Percentiles rank a stretch among this genome's conserved stretches.
phyloP scores from a whole-genome alignment of 2,113 vertebrate species.

The Hucho hucho region DNA sequence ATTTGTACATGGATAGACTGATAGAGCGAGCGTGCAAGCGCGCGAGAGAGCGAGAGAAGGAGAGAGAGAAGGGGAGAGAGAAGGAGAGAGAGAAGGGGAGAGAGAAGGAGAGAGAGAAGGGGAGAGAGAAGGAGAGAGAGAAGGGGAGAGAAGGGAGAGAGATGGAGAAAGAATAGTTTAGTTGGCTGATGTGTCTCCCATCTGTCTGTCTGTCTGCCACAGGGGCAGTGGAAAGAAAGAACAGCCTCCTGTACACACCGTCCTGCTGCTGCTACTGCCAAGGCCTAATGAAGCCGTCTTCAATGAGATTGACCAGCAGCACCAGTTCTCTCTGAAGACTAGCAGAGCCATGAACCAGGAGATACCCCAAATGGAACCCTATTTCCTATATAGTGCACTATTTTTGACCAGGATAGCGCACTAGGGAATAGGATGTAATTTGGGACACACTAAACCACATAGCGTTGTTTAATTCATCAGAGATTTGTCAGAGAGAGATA shows the following conservation, averaged over 20 bases:
- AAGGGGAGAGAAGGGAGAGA: not conserved
- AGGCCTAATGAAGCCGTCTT: slow-evolving; percentile 21
- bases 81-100: slow-evolving; percentile 16
- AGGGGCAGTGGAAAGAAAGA: slow-evolving; percentile 22
- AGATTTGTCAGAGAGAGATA: not conserved
- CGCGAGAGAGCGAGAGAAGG: too few species aligned
- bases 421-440: too few species aligned
- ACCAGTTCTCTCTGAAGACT: too few species aligned
- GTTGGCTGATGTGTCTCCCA: slow-evolving; percentile 33
- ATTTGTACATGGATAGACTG: too few species aligned
- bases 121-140: not conserved
- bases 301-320: slow-evolving; percentile 13
- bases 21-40: too few species aligned
- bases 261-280: slow-evolving; percentile 26
- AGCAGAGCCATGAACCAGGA: too few species aligned
- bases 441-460: too few species aligned
- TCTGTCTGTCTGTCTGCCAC: slow-evolving; percentile 27
- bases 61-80: not conserved
- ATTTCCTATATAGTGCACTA: too few species aligned
- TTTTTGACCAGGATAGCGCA: too few species aligned
- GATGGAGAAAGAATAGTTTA: not conserved
- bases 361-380: too few species aligned
- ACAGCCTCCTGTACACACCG: slow-evolving; percentile 22
- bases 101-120: too few species aligned
- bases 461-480: not conserved